phyloP scores from a whole-genome alignment of 2,797 vertebrate species.

The Channa striata region DNA sequence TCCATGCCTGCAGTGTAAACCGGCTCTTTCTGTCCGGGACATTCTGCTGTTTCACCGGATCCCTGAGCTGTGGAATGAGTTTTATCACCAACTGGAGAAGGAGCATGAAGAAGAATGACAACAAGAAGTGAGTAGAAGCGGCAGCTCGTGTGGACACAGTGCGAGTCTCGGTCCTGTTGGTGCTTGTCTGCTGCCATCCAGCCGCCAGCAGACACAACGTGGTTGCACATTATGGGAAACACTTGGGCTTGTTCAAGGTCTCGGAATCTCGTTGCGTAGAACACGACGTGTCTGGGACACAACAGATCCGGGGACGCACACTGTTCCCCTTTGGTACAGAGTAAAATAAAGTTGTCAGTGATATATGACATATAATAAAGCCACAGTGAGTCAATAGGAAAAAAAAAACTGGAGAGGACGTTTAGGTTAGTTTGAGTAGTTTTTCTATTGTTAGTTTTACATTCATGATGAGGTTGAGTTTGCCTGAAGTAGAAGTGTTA shows the following conservation, averaged over 20 bases:
- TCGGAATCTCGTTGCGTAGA: background rate
- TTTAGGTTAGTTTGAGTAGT: too few species aligned
- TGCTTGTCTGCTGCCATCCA: conserved; percentile 10
- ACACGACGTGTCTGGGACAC: background rate
- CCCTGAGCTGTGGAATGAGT: conserved; percentile 80
- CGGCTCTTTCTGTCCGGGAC: conserved; percentile 1
- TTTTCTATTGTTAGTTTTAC: too few species aligned
- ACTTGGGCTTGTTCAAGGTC: background rate
- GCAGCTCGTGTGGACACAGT: background rate
- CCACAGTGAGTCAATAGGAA: background rate
- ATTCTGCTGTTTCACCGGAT: conserved; percentile 26
- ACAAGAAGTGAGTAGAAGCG: conserved; percentile 77
- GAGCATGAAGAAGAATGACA: conserved; percentile 78
- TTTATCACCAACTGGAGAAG: conserved; percentile 79
- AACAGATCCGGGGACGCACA: background rate
- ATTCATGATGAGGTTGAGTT: conserved; percentile 3
- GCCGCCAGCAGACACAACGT: background rate
- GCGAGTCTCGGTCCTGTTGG: conserved; percentile 9
- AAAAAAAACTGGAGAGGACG: background rate
- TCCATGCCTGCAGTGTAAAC: conserved; percentile 38
- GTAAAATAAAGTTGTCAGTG: background rate
- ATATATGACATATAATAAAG: background rate
- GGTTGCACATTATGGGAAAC: background rate
- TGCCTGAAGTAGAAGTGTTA: too few species aligned
- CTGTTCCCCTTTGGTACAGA: too few species aligned